phyloP scores from a whole-genome alignment of 1,140 invertebrate genomes.

The Mercenaria mercenaria region DNA sequence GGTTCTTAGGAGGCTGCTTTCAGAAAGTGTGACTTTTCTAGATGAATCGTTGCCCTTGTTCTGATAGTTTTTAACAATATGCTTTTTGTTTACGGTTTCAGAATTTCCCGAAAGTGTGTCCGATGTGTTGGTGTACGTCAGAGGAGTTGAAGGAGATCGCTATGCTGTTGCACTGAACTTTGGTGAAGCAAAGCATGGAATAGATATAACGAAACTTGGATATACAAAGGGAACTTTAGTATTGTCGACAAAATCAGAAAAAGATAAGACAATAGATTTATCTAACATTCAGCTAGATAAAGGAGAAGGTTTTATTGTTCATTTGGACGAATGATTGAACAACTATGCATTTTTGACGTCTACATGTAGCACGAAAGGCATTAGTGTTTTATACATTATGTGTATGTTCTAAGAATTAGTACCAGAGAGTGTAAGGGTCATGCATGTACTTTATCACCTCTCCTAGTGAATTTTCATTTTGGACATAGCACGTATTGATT shows the following conservation, averaged over 20 bases:
- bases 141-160: not conserved
- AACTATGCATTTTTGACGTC: no score
- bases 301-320: constrained; percentile 5
- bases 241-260: not conserved
- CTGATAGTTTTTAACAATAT: not conserved
- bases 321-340: not conserved
- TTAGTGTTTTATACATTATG: no score
- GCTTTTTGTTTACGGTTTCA: not conserved
- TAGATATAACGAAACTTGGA: not conserved
- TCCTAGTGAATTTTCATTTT: no score
- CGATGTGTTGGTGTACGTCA: not conserved
- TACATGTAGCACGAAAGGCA: no score
- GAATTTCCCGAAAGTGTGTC: not conserved
- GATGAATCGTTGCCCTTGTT: no score
- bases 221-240: not conserved
- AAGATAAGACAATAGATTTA: not conserved
- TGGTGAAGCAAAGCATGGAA: not conserved
- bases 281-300: not conserved
- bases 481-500: no score
- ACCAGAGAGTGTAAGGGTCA: no score
- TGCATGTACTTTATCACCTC: no score
- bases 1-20: no score
- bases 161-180: constrained; percentile 24
- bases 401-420: no score
- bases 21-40: no score